These are phyloP conservation scores for Lerista edwardsae DNA, from an alignment of 2,797 vertebrate genomes.

Conservation along the genomic window DNA sequence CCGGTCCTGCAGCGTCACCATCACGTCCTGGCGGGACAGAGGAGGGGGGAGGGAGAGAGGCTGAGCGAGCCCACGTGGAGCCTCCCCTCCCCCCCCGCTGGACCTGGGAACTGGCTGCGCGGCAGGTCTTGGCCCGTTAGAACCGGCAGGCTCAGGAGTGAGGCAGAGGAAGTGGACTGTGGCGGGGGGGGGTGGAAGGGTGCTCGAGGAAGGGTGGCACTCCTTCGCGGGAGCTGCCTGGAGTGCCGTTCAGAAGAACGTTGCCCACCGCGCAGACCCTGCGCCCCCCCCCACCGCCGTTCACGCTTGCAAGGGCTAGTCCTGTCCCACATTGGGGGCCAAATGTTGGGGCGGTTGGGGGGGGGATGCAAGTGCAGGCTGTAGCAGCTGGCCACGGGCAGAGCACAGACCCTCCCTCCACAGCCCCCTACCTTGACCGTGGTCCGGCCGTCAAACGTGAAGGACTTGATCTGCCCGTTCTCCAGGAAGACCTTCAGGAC, in stretches of 20 bases:
- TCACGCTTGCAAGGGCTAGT: too few relatives aligned
- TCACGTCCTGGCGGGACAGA: constrained; percentile 88
- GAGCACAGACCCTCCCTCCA: fast-evolving
- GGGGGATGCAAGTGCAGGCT: neutral
- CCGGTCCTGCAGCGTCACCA: constrained; percentile 95
- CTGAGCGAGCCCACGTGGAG: neutral
- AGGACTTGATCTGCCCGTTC: constrained; percentile 99
- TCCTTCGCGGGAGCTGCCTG: too few relatives aligned
- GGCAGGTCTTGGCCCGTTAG: too few relatives aligned
- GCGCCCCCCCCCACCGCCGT: too few relatives aligned
- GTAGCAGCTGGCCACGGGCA: neutral
- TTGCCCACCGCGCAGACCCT: too few relatives aligned
- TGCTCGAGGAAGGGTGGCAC: too few relatives aligned
- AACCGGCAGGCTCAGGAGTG: neutral
- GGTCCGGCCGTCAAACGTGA: constrained; percentile 97
- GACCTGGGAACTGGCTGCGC: neutral
- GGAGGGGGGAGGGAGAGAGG: neutral
- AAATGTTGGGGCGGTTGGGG: too few relatives aligned
- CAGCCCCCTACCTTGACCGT: constrained; percentile 88
- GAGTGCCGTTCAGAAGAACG: too few relatives aligned
- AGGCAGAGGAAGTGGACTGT: neutral
- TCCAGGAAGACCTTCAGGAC: constrained; percentile 99
- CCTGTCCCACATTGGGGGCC: too few relatives aligned
- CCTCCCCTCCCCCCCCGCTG: neutral
- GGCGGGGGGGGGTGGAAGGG: too few relatives aligned